Evolutionary conservation across 2,888 invertebrate genomes (phyloP), one percentile per base, ranked within the genome.

Genomic region (Melipona bicolor): DNA sequence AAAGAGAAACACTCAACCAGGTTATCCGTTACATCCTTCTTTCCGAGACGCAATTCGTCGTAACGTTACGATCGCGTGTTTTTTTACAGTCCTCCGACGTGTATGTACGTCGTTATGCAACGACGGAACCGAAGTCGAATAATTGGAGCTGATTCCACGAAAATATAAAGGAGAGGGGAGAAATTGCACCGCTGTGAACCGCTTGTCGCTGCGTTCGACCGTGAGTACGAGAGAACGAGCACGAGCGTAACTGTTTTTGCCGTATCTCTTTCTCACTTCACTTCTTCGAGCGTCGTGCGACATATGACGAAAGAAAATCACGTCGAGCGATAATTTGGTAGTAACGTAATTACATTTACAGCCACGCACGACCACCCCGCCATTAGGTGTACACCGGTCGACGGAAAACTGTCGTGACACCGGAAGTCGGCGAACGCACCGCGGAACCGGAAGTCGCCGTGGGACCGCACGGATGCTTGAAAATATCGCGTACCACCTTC

Each of bases 371-470:
- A 75, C 24, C 54, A 21, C 62, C 24, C 24, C 5, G 69, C 5
- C n/a, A 54, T 1, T 71, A 54, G 43, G 43, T 43, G 43, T 43
- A 11, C 43, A 43, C 9, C 43, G 43, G 43, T 43, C 43, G 43
- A 9, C 43, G 9, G 89, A 89, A 85, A 87, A 89, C 81, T 88
- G 83, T 89, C 86, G 27, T 74, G 61, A 67, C 75, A 68, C 85
- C 80, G 87, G 86, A 87, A 88, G 62, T 52, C 73, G 36, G 65
- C 77, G 9, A 68, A 79, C 72, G 65, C 74, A 36, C 61, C 82
- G 64, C 84, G 88, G 83, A 84, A 88, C 90, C 90, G 91, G 91
- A 91, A 91, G 89, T 86, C 83, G 70, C 79, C 90, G 91, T 90
- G 90, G 90, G 89, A 90, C 78, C 86, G 79, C 79, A 64, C 61